Base-by-base conservation (phyloP, 2,113 vertebrate species). In the Tamias sibiricus region DNA sequence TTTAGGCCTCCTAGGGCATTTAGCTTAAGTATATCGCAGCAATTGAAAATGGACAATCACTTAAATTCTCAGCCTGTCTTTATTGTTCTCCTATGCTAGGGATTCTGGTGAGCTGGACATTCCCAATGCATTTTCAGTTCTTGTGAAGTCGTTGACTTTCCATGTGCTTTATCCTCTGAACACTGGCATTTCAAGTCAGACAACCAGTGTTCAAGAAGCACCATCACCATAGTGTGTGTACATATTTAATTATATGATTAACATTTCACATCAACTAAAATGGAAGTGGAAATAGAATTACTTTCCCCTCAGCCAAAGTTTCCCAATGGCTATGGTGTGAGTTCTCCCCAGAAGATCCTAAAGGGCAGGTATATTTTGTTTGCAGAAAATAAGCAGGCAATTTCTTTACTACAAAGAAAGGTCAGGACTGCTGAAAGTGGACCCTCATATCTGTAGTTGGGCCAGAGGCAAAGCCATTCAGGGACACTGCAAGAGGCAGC, bases 331-430 rank as follows among this genome's bases (percentile, higher is more conserved):
- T 42, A 16, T 44, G 32, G 42, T 47, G 6, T 75, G 17, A 1
- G 3, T 52, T 91, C 64, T 84, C 49, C 72, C 74, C 79, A 37
- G 75, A 95, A 90, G 26, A 89, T 37, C 49, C 40, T 40, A 87
- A 72, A 47, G 32, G n/a, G 79, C 76, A 91, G 6, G 4, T 37
- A 22, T 42, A 13, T 68, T 94, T 75, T 71, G 8, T 59, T 79
- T 82, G 26, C 52, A 84, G 62, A 59, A 75, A 71, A 82, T 42
- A 77, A 91, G 40, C 40, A 75, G 7, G 57, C 19, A n/a, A 22
- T 87, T 93, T 96, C 44, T 90, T 86, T 54, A 54, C 69, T 71
- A 83, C 64, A 32, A 81, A 20, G 49, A 87, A 92, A 95, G 37
- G 81, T 95, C 86, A 95, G n/a, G 19, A 79, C 64, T 76, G 35